Evolutionary conservation across 2,113 vertebrate species (phyloP).

Genomic region (Siniperca knerii): DNA sequence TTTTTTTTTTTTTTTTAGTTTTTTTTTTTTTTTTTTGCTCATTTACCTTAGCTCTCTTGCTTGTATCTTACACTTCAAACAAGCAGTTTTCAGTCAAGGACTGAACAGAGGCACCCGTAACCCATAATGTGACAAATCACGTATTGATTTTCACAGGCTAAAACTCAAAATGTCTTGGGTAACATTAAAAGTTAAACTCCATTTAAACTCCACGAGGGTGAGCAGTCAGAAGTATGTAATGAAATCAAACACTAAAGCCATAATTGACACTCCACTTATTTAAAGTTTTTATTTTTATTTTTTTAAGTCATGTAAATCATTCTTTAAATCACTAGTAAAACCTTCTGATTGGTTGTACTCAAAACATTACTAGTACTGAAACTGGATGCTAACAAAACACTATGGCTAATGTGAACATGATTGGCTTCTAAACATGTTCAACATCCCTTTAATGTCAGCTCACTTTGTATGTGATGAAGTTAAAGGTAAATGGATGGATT

Average conservation of each 20-base stretch:
- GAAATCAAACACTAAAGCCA: slow-evolving; percentile 70
- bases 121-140: slow-evolving; percentile 9
- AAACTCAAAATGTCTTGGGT: not conserved
- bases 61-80: not conserved
- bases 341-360: slow-evolving; percentile 28
- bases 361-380: not conserved
- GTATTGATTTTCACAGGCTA: not conserved
- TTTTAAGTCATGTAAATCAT: not conserved
- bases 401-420: slow-evolving; percentile 25
- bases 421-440: slow-evolving; percentile 10
- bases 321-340: slow-evolving; percentile 20
- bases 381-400: slow-evolving; percentile 35
- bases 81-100: not conserved
- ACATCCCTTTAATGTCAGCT: not conserved
- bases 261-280: slow-evolving; percentile 41
- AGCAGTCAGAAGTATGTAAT: slow-evolving; percentile 12
- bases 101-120: not conserved
- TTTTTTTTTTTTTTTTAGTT: too few species aligned
- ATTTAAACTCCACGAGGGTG: not conserved
- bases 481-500: not conserved
- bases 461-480: not conserved
- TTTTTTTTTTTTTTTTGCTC: too few species aligned
- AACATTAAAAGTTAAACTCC: slow-evolving; percentile 13
- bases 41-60: slow-evolving; percentile 11
- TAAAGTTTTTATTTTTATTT: not conserved